These are phyloP conservation scores for Perognathus longimembris DNA, from an alignment of 2,113 vertebrate genomes.

Conservation along the genomic window DNA sequence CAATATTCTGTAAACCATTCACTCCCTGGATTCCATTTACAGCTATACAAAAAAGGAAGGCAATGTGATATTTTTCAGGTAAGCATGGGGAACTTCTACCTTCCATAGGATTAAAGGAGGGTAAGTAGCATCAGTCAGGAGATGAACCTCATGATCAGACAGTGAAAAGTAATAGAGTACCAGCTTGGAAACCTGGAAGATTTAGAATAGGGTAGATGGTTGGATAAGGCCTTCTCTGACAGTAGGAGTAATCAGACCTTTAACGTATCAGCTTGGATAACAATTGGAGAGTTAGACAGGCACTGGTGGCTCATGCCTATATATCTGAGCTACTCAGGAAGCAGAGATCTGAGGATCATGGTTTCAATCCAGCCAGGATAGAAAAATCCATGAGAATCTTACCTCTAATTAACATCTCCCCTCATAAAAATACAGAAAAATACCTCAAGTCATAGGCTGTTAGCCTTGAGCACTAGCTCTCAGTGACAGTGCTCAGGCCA, in stretches of 20 bases:
- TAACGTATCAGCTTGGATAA: not conserved
- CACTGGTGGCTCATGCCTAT: too few relatives aligned
- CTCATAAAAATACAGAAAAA: too few relatives aligned
- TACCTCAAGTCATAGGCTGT: too few relatives aligned
- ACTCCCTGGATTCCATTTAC: not conserved
- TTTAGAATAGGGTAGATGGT: not conserved
- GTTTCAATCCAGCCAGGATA: too few relatives aligned
- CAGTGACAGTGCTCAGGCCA: too few relatives aligned
- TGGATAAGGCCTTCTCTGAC: not conserved
- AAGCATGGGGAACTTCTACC: not conserved
- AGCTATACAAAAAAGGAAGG: not conserved
- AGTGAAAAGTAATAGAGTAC: not conserved
- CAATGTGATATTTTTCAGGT: not conserved
- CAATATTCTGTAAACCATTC: not conserved
- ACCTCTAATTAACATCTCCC: too few relatives aligned
- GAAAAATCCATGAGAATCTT: too few relatives aligned
- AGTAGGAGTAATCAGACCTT: not conserved
- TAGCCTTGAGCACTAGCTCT: too few relatives aligned
- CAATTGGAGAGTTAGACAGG: too few relatives aligned
- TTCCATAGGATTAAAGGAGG: not conserved
- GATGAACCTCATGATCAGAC: not conserved
- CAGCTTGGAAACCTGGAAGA: not conserved
- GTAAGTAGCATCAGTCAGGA: not conserved
- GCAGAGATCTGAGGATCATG: too few relatives aligned
- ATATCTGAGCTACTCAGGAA: too few relatives aligned